A percentile compares a stretch with the other conserved stretches of the same genome.
These are phyloP conservation scores for Conus canariensis DNA, from an alignment of 2,888 invertebrate genomes.

Conservation along the genomic window DNA sequence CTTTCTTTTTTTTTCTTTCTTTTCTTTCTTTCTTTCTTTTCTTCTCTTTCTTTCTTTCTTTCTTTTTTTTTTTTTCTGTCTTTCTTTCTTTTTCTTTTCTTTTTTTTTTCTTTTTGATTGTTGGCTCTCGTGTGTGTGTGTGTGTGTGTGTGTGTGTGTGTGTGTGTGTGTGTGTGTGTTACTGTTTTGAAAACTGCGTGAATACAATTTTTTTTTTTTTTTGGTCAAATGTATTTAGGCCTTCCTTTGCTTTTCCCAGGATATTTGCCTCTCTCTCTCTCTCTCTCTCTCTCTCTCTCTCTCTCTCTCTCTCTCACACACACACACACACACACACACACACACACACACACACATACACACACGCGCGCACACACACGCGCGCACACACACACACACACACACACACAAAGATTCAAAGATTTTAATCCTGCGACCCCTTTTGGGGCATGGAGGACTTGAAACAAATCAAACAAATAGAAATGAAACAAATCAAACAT, in stretches of 20 bases:
- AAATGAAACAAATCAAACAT: too few relatives aligned
- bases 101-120: not conserved
- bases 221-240: too few relatives aligned
- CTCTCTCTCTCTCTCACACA: not conserved
- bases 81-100: not conserved
- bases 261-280: not conserved
- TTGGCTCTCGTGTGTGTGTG: not conserved
- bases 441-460: too few relatives aligned
- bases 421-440: too few relatives aligned
- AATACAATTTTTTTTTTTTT: too few relatives aligned
- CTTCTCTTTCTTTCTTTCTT: not conserved
- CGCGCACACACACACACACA: too few relatives aligned
- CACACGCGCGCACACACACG: too few relatives aligned
- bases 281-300: not conserved
- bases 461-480: too few relatives aligned
- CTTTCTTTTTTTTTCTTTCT: not conserved
- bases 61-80: not conserved
- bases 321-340: not conserved
- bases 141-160: constrained; percentile 22
- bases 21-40: not conserved
- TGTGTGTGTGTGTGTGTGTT: not conserved
- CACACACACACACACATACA: too few relatives aligned
- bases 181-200: too few relatives aligned
- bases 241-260: not conserved
- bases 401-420: too few relatives aligned